Evolutionary conservation across 2,888 invertebrate species (phyloP).

Genomic region (Parnassius mnemosyne): DNA sequence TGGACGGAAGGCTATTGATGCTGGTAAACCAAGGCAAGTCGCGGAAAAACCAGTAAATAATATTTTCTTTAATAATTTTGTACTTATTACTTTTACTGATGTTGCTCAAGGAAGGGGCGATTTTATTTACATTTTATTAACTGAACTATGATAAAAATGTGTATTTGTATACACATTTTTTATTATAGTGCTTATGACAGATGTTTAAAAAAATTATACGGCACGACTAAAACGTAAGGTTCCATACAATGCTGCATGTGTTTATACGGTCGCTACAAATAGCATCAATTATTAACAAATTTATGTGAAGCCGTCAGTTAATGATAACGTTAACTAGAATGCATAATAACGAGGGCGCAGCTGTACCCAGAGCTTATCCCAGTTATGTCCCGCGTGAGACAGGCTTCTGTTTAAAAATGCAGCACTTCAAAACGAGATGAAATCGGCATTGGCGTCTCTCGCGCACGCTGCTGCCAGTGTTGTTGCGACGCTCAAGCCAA

Average conservation of each 20-base stretch:
- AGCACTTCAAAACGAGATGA: slow-evolving; percentile 72
- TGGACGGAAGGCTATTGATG: no score
- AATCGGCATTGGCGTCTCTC: slow-evolving; percentile 69
- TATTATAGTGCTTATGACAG: no score
- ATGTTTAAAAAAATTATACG: no score
- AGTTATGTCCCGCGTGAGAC: slow-evolving; percentile 79
- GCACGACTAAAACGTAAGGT: no score
- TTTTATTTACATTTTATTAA: no score
- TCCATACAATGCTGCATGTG: slow-evolving; percentile 22
- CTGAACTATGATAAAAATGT: no score
- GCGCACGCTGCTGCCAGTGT: slow-evolving; percentile 68
- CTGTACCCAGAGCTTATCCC: slow-evolving; percentile 70
- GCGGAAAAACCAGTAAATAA: no score
- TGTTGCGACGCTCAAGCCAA: slow-evolving; percentile 55
- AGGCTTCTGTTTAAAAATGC: slow-evolving; percentile 76
- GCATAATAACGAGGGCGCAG: slow-evolving; percentile 74
- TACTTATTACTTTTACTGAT: no score
- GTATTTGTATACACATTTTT: no score
- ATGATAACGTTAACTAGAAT: slow-evolving; percentile 79
- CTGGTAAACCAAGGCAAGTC: no score
- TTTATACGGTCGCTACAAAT: slow-evolving; percentile 61
- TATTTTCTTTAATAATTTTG: no score
- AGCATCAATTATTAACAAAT: slow-evolving; percentile 68
- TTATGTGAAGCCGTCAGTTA: slow-evolving; percentile 73
- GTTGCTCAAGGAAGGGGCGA: no score